Evolutionary conservation across 2,113 vertebrate species (phyloP), one percentile per base, ranked within the genome.

Genomic region (Sylvietta virens): DNA sequence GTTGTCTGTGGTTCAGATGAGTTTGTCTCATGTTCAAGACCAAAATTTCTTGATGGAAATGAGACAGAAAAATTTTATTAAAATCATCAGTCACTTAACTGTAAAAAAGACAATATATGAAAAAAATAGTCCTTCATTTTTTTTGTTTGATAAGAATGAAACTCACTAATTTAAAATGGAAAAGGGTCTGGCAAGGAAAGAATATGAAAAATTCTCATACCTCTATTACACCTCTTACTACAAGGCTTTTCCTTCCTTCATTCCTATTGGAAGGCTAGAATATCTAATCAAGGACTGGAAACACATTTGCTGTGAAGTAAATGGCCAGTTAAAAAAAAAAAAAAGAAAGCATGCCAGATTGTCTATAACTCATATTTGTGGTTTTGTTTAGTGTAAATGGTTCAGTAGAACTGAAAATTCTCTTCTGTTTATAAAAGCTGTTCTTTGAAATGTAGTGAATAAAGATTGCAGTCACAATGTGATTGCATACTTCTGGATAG

Each of bases 341-440:
- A 22, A 28, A 20, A 45, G n/a, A 13, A 13, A 0, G 0, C 22
- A 12, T 27, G 26, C 5, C 39, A 77, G 15, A 35, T 23, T 30
- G 22, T 15, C 39, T 58, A 17, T 58, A 92, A 67, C 35, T 82
- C n/a, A 58, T 61, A 61, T 3, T 58, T 50, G 44, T 51, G 8
- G 10, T 91, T 71, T 91, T 27, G 60, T 84, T 54, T 74, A 78
- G 39, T n/a, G 33, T 39, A 74, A 84, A 35, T 39, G 7, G 44
- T 40, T 78, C 35, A 62, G 35, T 44, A 86, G 60, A 58, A 74
- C 33, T 62, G 60, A 70, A 96, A 74, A 78, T 54, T 16, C 64
- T 60, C 39, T 78, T 81, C 30, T 3, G 15, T 78, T 89, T 56
- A 39, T 50, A 66, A 62, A 88, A 89, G 26, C 39, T 85, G 35